Evolutionary conservation across 2,113 vertebrate genomes (phyloP), one percentile per base, ranked within the genome.

Genomic region (Cavia aperea): DNA sequence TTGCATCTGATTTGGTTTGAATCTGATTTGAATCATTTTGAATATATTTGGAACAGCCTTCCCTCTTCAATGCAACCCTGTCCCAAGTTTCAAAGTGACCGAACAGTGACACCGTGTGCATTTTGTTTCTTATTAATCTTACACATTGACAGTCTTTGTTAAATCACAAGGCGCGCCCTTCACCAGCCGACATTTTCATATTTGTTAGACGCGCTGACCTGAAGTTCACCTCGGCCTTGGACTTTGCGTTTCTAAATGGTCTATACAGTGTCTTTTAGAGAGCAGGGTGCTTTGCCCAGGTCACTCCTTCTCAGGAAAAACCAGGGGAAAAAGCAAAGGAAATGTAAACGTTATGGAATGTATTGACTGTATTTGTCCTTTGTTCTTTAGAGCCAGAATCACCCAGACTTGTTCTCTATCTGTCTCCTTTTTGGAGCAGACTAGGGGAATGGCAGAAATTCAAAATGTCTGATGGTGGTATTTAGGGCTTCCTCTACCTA

Each of bases 71-170:
- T 98, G 95, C 96, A 96, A 97, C 96, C 96, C 97, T 97, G 97
- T 97, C 97, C 97, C 98, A 98, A 98, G 98, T 99, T 99, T 98
- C 98, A 98, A 98, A 98, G 98, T 99, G 99, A 99, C 99, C 99
- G 98, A 98, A 98, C 98, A 98, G 98, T 99, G 99, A 99, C 99
- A 99, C 98, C 98, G 98, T 98, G 98, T 98, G 98, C 99, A 99
- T 99, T 99, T 99, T 98, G 98, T 98, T 98, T 99, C 99, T 98
- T 99, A 99, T 99, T 99, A 99, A 99, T 99, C 99, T 99, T 98
- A 97, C 97, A 98, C 99, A 99, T 99, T 99, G 99, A 99, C 99
- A 99, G 98, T 99, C 99, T 99, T 99, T 99, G 99, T 99, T 99
- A 99, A 99, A 99, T 99, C 99, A 99, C 98, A 98, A 99, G 99